These are phyloP conservation scores for Carassius carassius DNA, from an alignment of 2,113 vertebrate genomes.

Conservation along the genomic window DNA sequence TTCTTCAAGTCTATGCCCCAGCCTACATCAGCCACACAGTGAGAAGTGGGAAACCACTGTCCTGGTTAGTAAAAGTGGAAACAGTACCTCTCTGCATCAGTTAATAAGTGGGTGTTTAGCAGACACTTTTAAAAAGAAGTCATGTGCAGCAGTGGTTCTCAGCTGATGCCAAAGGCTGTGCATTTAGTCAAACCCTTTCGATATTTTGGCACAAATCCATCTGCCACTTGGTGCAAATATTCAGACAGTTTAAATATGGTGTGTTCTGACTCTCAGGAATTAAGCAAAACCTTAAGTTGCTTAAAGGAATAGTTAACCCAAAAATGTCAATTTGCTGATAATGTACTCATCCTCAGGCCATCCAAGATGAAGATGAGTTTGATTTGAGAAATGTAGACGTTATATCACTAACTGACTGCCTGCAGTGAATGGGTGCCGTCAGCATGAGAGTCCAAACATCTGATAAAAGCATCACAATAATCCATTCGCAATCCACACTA, in stretches of 20 bases:
- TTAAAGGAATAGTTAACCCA: neutral
- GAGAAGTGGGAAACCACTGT: slow-evolving; percentile 4
- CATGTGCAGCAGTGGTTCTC: neutral
- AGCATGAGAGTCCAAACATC: neutral
- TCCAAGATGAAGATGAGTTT: neutral
- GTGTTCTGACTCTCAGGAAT: no score
- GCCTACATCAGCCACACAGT: slow-evolving; percentile 1
- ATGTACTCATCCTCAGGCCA: neutral
- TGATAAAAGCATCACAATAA: neutral
- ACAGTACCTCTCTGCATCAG: neutral
- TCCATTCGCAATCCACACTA: neutral
- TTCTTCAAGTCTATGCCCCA: neutral
- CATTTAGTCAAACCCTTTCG: neutral
- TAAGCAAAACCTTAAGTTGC: neutral
- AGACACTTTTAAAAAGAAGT: neutral
- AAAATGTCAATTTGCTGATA: neutral
- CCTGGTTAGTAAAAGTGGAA: neutral
- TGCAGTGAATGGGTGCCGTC: neutral
- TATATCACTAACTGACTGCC: neutral
- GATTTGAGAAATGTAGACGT: neutral
- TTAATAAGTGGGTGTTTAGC: neutral
- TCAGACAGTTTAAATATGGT: neutral
- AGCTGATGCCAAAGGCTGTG: neutral
- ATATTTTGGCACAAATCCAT: neutral
- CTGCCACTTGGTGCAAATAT: neutral